Percentiles rank a stretch among this genome's conserved stretches.
Evolutionary conservation across 2,797 vertebrate genomes (phyloP).

Genomic region (Chelmon rostratus): DNA sequence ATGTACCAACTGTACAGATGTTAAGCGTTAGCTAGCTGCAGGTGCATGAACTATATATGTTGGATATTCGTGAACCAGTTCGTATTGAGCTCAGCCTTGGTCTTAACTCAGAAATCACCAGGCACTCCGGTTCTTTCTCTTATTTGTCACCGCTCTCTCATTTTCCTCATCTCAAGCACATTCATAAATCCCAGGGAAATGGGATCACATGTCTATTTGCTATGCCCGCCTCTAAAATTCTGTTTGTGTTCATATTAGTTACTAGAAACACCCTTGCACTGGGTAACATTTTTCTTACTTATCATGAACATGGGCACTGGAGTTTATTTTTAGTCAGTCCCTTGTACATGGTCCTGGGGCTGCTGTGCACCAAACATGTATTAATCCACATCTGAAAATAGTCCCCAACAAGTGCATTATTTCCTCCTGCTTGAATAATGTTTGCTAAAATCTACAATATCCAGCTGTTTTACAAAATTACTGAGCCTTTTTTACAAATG

Average conservation of each 20-base stretch:
- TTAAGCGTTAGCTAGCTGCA: too few relatives aligned
- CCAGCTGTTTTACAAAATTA: neutral
- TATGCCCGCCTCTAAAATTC: too few relatives aligned
- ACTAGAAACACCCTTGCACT: too few relatives aligned
- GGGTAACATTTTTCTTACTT: neutral
- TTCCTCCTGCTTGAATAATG: too few relatives aligned
- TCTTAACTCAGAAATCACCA: neutral
- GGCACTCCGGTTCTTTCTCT: too few relatives aligned
- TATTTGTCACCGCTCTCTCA: neutral
- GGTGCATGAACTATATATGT: neutral
- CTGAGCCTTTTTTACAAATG: neutral
- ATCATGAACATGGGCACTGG: neutral
- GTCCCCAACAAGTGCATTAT: neutral
- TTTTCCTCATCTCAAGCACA: neutral
- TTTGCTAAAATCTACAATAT: too few relatives aligned
- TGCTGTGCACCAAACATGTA: neutral
- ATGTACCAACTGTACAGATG: neutral
- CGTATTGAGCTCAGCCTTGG: neutral
- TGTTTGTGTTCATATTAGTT: too few relatives aligned
- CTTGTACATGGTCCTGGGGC: neutral
- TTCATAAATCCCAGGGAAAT: neutral
- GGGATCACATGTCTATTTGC: too few relatives aligned
- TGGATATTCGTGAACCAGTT: neutral
- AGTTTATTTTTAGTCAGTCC: neutral
- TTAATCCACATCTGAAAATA: neutral